Base-by-base conservation (phyloP, 2,797 vertebrate genomes). In the Gymnoscopelus microlampas region DNA sequence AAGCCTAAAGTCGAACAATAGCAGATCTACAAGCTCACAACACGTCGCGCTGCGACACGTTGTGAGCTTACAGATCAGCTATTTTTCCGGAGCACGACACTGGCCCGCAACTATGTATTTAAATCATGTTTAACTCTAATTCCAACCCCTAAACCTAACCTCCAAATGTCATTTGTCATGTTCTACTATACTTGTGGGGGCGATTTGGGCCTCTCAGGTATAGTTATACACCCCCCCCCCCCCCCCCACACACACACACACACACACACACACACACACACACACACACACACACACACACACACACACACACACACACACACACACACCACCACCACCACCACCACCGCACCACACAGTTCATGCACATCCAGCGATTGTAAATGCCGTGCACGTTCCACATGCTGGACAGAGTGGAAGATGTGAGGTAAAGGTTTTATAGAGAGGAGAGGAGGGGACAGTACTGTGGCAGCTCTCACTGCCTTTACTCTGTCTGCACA, bases 371-470 rank as follows among this genome's bases (percentile, higher is more conserved):
- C 79, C 23, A 71, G 74, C 65, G 78, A 23, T 49, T 61, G 72
- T 55, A 60, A 48, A 63, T 57, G 56, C 67, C 73, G 69, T 23
- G 67, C 82, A 79, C 71, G 12, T 73, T 82, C 70, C 55, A 13
- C 87, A 89, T 89, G 82, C 91, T 71, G 66, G 66, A 85, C 70
- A 0, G 10, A 63, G 48, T 64, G 68, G 70, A 67, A 72, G 66
- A 65, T 47, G 29, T 54, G 60, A 64, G 64, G 61, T 72, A 73
- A 78, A 80, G 0, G 47, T 32, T 79, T 75, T 47, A 79, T 64
- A 32, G 26, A 32, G 11, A 62, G 23, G 4, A 47, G 23, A 35
- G 15, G 4, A 59, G 29, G 29, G 44, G 15, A 26, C 11, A 13
- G 32, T 2, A 76, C 51, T 78, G 70, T 47, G 81, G 78, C 78